Evolutionary conservation across 2,113 vertebrate genomes (phyloP).

Genomic region (Podarcis cretensis): DNA sequence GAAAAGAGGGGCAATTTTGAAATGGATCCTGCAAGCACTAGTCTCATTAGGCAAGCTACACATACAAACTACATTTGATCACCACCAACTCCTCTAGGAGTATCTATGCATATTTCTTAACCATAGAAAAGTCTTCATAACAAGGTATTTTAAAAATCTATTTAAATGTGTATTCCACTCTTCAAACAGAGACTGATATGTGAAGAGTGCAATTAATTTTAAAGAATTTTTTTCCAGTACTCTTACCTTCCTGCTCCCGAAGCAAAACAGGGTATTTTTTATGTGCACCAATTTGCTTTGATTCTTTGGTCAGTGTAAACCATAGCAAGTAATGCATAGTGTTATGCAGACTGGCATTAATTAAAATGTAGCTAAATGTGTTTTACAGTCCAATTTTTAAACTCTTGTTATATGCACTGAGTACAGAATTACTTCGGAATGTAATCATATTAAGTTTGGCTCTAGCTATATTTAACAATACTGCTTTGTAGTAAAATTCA

Average conservation of each 20-base stretch:
- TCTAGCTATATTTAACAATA: not conserved
- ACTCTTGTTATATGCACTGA: not conserved
- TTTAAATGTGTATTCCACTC: constrained; percentile 59
- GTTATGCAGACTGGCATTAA: not conserved
- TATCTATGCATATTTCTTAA: constrained; percentile 57
- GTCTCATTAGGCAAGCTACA: constrained; percentile 55
- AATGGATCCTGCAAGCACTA: constrained; percentile 45
- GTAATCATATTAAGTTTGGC: not conserved
- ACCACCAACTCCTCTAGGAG: constrained; percentile 34
- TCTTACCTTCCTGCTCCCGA: constrained; percentile 26
- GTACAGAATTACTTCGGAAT: not conserved
- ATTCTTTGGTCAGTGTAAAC: not conserved
- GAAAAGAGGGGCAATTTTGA: constrained; percentile 40
- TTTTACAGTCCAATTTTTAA: not conserved
- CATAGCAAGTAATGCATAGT: not conserved
- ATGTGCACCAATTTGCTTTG: rapidly evolving
- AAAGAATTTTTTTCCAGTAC: not conserved
- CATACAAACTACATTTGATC: not conserved
- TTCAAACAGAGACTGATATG: constrained; percentile 59
- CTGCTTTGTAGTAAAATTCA: not conserved
- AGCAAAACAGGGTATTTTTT: not conserved
- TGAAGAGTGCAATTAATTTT: constrained; percentile 25
- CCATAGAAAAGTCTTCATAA: constrained; percentile 38
- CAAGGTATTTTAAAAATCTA: constrained; percentile 32
- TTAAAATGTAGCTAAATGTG: not conserved